Percentiles rank a stretch among this genome's conserved stretches.
Conservation (phyloP, 53 echinoderm and acorn worm genomes). For the Apostichopus leukothele region DNA sequence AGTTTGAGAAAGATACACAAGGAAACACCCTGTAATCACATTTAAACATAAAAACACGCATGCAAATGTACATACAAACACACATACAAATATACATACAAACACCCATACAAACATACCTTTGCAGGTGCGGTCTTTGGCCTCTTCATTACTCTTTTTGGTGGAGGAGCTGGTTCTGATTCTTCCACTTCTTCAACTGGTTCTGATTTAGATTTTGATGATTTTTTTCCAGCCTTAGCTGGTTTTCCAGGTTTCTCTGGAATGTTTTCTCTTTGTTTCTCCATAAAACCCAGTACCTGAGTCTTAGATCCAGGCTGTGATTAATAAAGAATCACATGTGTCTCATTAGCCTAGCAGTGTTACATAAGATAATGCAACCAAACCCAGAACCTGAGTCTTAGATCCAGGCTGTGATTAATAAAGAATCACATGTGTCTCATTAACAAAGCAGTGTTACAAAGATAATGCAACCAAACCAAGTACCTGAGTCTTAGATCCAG, state of each 20-base stretch:
- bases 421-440: neutral
- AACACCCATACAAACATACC: conserved; percentile 17
- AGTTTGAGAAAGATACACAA: no score
- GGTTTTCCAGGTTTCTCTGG: conserved; percentile 95
- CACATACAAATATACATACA: no score
- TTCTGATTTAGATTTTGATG: conserved; percentile 57
- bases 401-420: conserved; percentile 69
- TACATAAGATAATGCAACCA: neutral
- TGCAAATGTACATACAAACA: no score
- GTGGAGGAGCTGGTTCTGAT: conserved; percentile 52
- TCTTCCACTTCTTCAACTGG: conserved; percentile 46
- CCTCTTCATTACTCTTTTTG: conserved; percentile 61
- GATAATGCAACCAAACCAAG: no score
- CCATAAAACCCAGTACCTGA: conserved; percentile 73
- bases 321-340: neutral
- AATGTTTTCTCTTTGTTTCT: conserved; percentile 84
- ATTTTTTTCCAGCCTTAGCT: conserved; percentile 53
- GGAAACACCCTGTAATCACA: no score
- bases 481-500: no score
- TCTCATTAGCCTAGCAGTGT: no score
- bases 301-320: conserved; percentile 84
- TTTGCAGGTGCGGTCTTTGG: conserved; percentile 94
- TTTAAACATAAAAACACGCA: no score
- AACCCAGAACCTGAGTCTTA: conserved; percentile 71
- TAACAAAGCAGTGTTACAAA: no score